These are phyloP conservation scores for Hemaris fuciformis DNA, from an alignment of 2,888 invertebrate genomes.

Conservation along the genomic window DNA sequence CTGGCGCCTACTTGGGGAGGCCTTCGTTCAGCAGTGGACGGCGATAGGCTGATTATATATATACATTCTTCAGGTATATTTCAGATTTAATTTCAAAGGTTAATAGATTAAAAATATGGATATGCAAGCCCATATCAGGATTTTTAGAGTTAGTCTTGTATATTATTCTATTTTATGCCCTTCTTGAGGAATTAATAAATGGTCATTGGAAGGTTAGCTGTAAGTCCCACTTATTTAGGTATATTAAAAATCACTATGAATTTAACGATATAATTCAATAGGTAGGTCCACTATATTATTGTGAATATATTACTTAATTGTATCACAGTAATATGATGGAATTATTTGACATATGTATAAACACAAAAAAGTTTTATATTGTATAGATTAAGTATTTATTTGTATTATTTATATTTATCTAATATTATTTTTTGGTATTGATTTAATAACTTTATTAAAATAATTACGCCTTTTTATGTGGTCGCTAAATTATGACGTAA, in stretches of 20 bases:
- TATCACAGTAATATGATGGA: background rate
- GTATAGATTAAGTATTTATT: background rate
- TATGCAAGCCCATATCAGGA: too few species aligned
- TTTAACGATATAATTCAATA: background rate
- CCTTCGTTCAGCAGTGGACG: too few species aligned
- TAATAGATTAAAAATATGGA: too few species aligned
- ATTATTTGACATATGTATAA: background rate
- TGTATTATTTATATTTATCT: background rate
- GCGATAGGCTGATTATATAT: too few species aligned
- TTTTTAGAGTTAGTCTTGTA: background rate
- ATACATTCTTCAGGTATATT: too few species aligned
- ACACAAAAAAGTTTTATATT: background rate
- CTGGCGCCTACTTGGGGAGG: too few species aligned
- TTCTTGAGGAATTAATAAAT: background rate
- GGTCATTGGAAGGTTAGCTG: background rate
- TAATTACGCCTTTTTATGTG: background rate
- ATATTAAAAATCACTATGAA: background rate
- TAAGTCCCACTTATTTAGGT: background rate
- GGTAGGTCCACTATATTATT: too few species aligned
- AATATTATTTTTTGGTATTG: background rate
- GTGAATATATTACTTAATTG: too few species aligned
- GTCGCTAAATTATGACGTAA: too few species aligned
- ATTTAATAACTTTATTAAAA: background rate
- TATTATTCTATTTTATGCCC: background rate
- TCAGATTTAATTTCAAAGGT: too few species aligned